phyloP scores from a whole-genome alignment of 2,113 vertebrate genomes.

The Galbula dea region DNA sequence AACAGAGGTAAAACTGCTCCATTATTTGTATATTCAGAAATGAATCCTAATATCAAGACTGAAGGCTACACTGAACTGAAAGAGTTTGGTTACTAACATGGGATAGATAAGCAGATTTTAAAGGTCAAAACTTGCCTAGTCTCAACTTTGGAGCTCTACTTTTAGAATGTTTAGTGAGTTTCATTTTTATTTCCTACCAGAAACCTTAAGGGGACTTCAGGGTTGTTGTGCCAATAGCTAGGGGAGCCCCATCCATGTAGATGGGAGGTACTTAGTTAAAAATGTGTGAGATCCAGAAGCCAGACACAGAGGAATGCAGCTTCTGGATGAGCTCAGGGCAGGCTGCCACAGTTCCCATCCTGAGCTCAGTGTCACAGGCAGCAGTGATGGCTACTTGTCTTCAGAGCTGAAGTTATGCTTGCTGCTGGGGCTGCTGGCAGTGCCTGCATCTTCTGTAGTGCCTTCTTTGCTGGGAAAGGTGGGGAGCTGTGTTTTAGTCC shows the following conservation, averaged over 20 bases:
- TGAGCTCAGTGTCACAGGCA: neutral
- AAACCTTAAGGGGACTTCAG: neutral
- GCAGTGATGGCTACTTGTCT: neutral
- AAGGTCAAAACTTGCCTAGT: neutral
- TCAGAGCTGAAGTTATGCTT: neutral
- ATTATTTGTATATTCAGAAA: constrained; percentile 12
- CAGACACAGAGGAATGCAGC: neutral
- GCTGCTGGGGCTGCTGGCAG: fast-evolving
- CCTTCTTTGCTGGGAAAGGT: neutral
- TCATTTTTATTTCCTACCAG: neutral
- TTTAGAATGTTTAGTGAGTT: neutral
- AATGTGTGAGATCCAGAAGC: neutral
- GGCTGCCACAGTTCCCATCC: neutral
- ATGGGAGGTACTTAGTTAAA: neutral
- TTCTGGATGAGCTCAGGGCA: neutral
- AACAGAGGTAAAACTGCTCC: neutral
- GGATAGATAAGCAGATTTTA: neutral
- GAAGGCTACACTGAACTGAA: neutral
- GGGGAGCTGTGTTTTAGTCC: neutral
- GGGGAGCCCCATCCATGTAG: neutral
- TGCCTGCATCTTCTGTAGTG: neutral
- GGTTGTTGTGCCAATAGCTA: neutral
- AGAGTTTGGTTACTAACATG: neutral
- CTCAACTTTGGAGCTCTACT: neutral
- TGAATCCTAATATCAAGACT: neutral